Evolutionary conservation across 2,888 invertebrate species (phyloP).

Genomic region (Masnerella sp.): DNA sequence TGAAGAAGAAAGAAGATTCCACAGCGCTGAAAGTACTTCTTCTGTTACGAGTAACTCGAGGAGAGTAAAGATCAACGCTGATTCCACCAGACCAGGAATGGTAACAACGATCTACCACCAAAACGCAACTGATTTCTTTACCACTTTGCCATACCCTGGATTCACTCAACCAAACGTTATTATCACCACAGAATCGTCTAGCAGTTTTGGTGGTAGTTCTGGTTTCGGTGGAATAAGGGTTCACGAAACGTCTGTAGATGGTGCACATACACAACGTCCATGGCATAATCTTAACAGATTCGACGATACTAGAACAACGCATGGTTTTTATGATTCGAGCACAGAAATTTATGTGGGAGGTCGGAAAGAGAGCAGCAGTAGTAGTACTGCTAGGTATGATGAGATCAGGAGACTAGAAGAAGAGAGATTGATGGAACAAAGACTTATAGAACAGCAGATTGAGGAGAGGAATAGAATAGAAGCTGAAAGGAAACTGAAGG

Average conservation of each 20-base stretch:
- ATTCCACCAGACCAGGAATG: slow-evolving; percentile 47
- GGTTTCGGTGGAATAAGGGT: slow-evolving; percentile 36
- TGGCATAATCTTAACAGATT: slow-evolving; percentile 26
- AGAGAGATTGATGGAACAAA: slow-evolving; percentile 44
- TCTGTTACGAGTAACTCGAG: slow-evolving; percentile 50
- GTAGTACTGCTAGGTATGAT: no score
- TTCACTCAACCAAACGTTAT: slow-evolving; percentile 48
- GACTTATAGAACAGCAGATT: slow-evolving; percentile 40
- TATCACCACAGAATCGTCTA: slow-evolving; percentile 59
- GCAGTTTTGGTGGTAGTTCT: slow-evolving; percentile 25
- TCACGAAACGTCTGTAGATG: slow-evolving; percentile 35
- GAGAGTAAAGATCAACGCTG: slow-evolving; percentile 58
- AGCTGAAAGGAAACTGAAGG: slow-evolving; percentile 30
- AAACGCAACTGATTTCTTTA: slow-evolving; percentile 60
- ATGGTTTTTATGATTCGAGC: slow-evolving; percentile 26
- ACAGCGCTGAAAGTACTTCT: no score
- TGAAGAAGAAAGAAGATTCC: slow-evolving; percentile 58
- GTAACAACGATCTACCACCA: slow-evolving; percentile 64
- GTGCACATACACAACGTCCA: slow-evolving; percentile 15
- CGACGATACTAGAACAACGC: slow-evolving; percentile 17
- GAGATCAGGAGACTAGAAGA: slow-evolving; percentile 41
- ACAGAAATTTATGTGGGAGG: slow-evolving; percentile 40
- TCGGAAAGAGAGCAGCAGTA: slow-evolving; percentile 25
- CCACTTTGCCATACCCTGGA: slow-evolving; percentile 21
- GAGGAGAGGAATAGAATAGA: slow-evolving; percentile 47